These are phyloP conservation scores for Torymus auratus DNA, from an alignment of 2,888 invertebrate genomes.

Conservation along the genomic window DNA sequence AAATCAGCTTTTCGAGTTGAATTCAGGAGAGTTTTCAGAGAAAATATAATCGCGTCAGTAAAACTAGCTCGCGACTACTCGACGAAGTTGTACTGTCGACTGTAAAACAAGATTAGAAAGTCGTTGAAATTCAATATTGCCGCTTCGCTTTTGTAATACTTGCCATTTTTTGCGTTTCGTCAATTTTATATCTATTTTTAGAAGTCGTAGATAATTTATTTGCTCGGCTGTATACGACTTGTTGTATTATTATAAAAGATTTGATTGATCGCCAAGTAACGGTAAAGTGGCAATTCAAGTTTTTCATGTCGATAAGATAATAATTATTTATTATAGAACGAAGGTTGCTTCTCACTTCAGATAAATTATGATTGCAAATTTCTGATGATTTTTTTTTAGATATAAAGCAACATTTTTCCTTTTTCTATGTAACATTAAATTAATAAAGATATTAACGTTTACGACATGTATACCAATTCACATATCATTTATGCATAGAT, in stretches of 20 bases:
- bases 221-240: too few relatives aligned
- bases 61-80: conserved; percentile 49
- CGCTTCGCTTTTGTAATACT: conserved; percentile 45
- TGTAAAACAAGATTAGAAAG: conserved; percentile 56
- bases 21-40: conserved; percentile 35
- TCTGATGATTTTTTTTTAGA: too few relatives aligned
- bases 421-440: too few relatives aligned
- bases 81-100: conserved; percentile 35
- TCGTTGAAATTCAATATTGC: conserved; percentile 52
- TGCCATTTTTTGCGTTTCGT: conserved; percentile 5
- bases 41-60: conserved; percentile 48
- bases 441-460: too few relatives aligned
- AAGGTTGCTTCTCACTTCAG: too few relatives aligned
- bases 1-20: conserved; percentile 25
- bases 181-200: conserved; percentile 14
- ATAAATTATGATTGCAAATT: background rate
- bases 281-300: background rate
- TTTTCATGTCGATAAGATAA: background rate
- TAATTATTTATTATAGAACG: too few relatives aligned
- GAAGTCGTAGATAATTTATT: background rate
- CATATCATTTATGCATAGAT: too few relatives aligned
- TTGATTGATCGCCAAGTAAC: too few relatives aligned
- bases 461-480: too few relatives aligned
- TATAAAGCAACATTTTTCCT: too few relatives aligned
- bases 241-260: too few relatives aligned